Evolutionary conservation across 2,797 vertebrate species (phyloP), one percentile per base, ranked within the genome.

Genomic region (Acestrorhynchus altus): DNA sequence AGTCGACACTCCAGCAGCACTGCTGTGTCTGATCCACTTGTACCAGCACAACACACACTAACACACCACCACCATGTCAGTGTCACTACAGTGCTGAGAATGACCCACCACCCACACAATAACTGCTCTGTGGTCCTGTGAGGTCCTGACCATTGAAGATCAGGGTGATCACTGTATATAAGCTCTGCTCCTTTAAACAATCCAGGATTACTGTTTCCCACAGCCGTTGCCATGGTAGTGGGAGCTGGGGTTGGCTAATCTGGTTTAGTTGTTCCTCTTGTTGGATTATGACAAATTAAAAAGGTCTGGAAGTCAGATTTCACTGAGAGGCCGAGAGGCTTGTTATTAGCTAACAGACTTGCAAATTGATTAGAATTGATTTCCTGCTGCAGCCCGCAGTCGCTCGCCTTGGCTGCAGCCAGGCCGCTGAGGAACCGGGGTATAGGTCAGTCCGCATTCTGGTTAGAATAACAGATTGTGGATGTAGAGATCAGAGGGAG

Each of bases 201-300:
- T 86, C 86, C 79, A 77, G 78, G 74, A 78, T 77, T 79, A 85
- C 64, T 28, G 83, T 82, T 81, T 83, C 86, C 86, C 87, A 6
- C 83, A 74, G 79, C 84, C 85, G 89, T 86, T 83, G 82, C 85
- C 84, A 80, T 86, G 88, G 84, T 88, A 76, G 83, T 88, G 85
- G 86, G 85, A 89, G 84, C 84, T 42, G 82, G 87, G 88, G 89
- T 84, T 79, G 87, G 86, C 86, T 93, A 93, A 93, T 93, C 88
- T 77, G 69, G 86, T 93, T 93, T 89, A 79, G 84, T 87, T 91
- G 88, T 91, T 87, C 86, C 89, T 87, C 79, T 88, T 83, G 86
- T 35, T 86, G 85, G 90, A 92, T 94, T 94, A 92, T 94, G 88
- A 94, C 91, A 94, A 93, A 94, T 93, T 92, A 94, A 93, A 92